A percentile compares a stretch with the other conserved stretches of the same genome.
phyloP scores from a whole-genome alignment of 1,140 invertebrate genomes.

The Aricia agestis region DNA sequence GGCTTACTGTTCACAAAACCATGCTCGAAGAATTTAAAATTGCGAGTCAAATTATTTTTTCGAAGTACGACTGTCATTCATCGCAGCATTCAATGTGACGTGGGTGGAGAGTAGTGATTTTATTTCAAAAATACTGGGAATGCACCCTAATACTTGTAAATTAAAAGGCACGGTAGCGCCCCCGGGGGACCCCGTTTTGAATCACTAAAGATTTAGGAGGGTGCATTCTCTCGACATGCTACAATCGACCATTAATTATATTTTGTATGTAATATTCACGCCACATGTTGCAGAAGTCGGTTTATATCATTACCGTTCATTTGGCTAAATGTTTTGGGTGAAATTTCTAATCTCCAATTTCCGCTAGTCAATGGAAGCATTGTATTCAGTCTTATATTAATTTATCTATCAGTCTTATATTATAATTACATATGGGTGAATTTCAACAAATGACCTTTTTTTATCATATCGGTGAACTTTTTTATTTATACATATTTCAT shows the following conservation, averaged over 20 bases:
- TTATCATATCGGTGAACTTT: no score
- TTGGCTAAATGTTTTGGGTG: slow-evolving; percentile 7
- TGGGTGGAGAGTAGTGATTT: slow-evolving; percentile 3
- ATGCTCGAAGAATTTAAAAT: not conserved
- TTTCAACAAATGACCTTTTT: no score
- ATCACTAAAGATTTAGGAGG: slow-evolving; percentile 65
- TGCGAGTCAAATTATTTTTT: slow-evolving; percentile 1
- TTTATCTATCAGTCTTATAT: no score
- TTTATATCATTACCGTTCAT: slow-evolving; percentile 15
- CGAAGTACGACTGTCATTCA: not conserved
- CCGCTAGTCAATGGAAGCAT: no score
- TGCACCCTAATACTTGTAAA: slow-evolving; percentile 65
- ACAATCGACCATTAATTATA: slow-evolving; percentile 73
- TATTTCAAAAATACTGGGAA: slow-evolving; percentile 29
- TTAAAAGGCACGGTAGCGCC: slow-evolving; percentile 65
- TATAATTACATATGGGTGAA: no score
- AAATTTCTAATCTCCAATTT: slow-evolving; percentile 21
- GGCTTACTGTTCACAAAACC: not conserved
- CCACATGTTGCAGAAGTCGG: slow-evolving; percentile 54
- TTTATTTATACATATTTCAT: no score
- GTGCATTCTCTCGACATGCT: slow-evolving; percentile 50
- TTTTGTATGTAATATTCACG: slow-evolving; percentile 64
- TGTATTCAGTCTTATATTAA: no score
- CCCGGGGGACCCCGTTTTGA: slow-evolving; percentile 54
- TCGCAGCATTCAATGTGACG: slow-evolving; percentile 8